Evolutionary conservation across 2,113 vertebrate species (phyloP).

Genomic region (Gambusia affinis): DNA sequence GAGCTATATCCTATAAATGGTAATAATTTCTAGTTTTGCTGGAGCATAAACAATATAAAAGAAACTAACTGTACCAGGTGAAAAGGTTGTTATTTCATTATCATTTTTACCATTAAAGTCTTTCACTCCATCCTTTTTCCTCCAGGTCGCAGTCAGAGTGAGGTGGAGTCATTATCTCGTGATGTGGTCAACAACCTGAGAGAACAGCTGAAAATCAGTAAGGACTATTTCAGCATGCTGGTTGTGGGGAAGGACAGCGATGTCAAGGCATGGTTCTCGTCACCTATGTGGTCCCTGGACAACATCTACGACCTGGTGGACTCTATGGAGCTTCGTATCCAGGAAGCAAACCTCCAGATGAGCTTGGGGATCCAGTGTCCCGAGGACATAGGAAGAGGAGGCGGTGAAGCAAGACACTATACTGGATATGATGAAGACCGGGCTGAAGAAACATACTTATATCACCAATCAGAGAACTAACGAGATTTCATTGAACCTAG

Average conservation of each 20-base stretch:
- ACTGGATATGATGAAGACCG: conserved; percentile 53
- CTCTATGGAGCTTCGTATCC: conserved; percentile 77
- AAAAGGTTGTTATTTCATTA: background rate
- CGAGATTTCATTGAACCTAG: background rate
- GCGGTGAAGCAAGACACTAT: conserved; percentile 34
- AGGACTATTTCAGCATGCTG: conserved; percentile 82
- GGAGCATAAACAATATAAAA: background rate
- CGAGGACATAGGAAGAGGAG: conserved; percentile 53
- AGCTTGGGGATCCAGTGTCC: conserved; percentile 79
- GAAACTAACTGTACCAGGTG: too few species aligned
- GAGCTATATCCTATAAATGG: conserved; percentile 82
- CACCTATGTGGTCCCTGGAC: conserved; percentile 81
- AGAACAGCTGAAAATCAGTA: conserved; percentile 79
- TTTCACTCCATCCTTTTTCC: background rate
- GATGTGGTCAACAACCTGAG: conserved; percentile 73
- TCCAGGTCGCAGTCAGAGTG: conserved; percentile 77
- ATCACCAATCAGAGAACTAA: conserved; percentile 62
- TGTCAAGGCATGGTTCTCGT: conserved; percentile 81
- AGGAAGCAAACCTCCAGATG: conserved; percentile 79
- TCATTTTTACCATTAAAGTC: background rate
- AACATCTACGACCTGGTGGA: conserved; percentile 83
- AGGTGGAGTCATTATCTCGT: conserved; percentile 68
- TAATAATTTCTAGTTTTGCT: conserved; percentile 21
- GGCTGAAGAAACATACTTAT: conserved; percentile 53
- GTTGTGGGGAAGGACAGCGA: conserved; percentile 81